Evolutionary conservation across 2,888 invertebrate genomes (phyloP).

Genomic region (Synanthedon formicaeformis): DNA sequence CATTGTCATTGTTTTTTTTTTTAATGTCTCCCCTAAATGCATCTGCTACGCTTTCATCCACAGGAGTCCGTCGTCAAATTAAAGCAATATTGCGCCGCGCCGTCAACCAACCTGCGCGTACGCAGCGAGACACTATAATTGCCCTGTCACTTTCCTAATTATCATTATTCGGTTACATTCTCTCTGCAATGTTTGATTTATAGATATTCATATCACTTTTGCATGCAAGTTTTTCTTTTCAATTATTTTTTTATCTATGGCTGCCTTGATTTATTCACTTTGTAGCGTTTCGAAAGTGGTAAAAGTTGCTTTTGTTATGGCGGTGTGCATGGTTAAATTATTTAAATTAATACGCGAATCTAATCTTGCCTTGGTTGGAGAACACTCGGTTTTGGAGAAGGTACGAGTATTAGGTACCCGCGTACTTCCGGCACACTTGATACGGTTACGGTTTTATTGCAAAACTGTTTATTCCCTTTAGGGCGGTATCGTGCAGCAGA

Average conservation of each 20-base stretch:
- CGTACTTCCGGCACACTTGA: too few species aligned
- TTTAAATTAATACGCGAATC: background rate
- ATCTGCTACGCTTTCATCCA: too few species aligned
- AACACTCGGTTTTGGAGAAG: too few species aligned
- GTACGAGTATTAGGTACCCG: too few species aligned
- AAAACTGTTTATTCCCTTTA: too few species aligned
- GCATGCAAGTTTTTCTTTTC: slow-evolving; percentile 24
- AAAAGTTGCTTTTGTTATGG: slow-evolving; percentile 3
- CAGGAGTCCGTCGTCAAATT: background rate
- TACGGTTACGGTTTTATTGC: too few species aligned
- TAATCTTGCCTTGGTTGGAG: too few species aligned
- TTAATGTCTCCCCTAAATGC: too few species aligned
- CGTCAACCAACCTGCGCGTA: background rate
- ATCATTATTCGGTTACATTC: slow-evolving; percentile 34
- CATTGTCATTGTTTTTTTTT: too few species aligned
- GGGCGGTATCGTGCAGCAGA: too few species aligned
- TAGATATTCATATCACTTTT: slow-evolving; percentile 27
- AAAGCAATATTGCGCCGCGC: background rate
- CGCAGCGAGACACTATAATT: slow-evolving; percentile 39
- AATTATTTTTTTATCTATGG: slow-evolving; percentile 2
- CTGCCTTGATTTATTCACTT: slow-evolving; percentile 3
- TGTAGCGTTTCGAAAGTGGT: slow-evolving; percentile 3
- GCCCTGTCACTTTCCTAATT: slow-evolving; percentile 62
- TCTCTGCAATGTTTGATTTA: slow-evolving; percentile 47
- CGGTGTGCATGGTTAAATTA: background rate